Conservation (phyloP, 2,797 vertebrate genomes). For the Champsocephalus esox region DNA sequence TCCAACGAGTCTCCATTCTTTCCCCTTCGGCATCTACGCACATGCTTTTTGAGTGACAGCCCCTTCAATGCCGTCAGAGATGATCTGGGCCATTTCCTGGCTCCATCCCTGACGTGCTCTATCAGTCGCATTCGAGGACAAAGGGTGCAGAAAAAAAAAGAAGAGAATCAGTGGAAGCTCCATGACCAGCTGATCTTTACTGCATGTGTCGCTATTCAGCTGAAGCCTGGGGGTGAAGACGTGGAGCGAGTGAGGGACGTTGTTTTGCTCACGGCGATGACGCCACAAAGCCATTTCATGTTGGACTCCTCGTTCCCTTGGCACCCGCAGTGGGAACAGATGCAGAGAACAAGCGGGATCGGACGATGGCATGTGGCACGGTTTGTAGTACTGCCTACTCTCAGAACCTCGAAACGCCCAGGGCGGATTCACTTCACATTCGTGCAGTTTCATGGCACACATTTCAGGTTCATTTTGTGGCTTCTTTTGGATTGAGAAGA, state of each 20-base stretch:
- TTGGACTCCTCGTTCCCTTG: conserved; percentile 68
- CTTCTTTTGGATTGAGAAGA: conserved; percentile 8
- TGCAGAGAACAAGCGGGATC: conserved; percentile 64
- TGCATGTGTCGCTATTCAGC: conserved; percentile 40
- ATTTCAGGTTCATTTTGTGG: conserved; percentile 12
- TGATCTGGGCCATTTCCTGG: conserved; percentile 43
- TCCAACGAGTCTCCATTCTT: conserved; percentile 16
- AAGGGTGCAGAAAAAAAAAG: neutral
- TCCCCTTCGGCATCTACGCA: conserved; percentile 4
- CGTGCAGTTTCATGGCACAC: conserved; percentile 7
- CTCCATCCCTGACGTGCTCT: conserved; percentile 7
- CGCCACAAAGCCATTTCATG: conserved; percentile 64
- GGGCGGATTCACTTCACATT: conserved; percentile 21
- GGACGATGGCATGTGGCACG: conserved; percentile 63
- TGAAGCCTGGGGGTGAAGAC: conserved; percentile 24
- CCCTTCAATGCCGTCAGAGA: conserved; percentile 30
- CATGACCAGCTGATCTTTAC: conserved; percentile 66
- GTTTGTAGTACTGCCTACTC: conserved; percentile 49
- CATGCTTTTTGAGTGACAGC: conserved; percentile 43
- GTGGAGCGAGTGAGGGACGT: conserved; percentile 19
- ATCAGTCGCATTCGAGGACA: conserved; percentile 37
- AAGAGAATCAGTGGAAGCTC: conserved; percentile 14
- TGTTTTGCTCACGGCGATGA: conserved; percentile 55
- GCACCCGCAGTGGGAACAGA: conserved; percentile 71
- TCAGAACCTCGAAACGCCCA: conserved; percentile 34